A percentile compares a stretch with the other conserved stretches of the same genome.
phyloP scores from a whole-genome alignment of 2,113 vertebrate genomes.

The Ceyx margarethae region DNA sequence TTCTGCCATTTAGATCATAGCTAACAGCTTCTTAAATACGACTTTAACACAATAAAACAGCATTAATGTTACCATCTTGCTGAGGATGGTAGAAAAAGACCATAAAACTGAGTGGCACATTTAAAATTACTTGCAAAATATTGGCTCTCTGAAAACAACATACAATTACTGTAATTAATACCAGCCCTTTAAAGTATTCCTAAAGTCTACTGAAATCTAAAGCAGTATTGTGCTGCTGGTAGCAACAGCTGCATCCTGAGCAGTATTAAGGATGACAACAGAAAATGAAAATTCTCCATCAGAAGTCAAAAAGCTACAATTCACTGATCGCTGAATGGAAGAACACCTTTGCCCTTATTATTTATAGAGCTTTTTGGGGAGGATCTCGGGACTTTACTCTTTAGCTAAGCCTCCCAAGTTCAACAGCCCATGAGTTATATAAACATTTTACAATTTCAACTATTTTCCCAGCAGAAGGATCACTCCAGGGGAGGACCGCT shows the following conservation, averaged over 20 bases:
- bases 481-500: background rate
- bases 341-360: constrained; percentile 40
- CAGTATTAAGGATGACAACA: background rate
- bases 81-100: background rate
- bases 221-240: background rate
- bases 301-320: background rate
- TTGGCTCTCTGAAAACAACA: background rate
- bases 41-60: background rate
- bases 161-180: constrained; percentile 43
- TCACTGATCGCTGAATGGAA: background rate
- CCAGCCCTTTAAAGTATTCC: constrained; percentile 10
- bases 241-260: background rate
- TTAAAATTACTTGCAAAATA: constrained; percentile 16
- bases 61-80: background rate
- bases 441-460: constrained; percentile 38
- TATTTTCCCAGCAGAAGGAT: constrained; percentile 27
- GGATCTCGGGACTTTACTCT: constrained; percentile 47
- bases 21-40: background rate
- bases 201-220: background rate
- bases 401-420: constrained; percentile 41
- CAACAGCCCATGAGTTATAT: constrained; percentile 54
- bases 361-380: constrained; percentile 1
- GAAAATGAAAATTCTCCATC: background rate
- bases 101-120: background rate
- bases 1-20: background rate